Conservation (phyloP, 2,113 vertebrate genomes). For the Papio anubis region DNA sequence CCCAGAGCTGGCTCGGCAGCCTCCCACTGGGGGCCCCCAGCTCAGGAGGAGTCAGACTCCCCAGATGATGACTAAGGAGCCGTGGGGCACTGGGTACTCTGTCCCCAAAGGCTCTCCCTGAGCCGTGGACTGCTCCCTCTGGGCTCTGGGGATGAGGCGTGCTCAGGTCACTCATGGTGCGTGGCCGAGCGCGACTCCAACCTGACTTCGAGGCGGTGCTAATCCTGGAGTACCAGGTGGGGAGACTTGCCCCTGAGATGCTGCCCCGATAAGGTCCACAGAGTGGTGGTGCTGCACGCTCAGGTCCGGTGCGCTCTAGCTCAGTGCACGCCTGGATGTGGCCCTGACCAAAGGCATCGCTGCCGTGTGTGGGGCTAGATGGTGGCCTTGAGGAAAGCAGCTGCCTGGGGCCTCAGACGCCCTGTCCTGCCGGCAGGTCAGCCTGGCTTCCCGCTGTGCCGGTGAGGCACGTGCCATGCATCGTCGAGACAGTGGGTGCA, state of each 20-base stretch:
- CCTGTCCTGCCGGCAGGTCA: conserved; percentile 45
- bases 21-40: too few species aligned
- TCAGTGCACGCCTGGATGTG: fast-evolving
- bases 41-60: background rate
- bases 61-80: too few species aligned
- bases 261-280: fast-evolving
- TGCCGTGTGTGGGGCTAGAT: background rate
- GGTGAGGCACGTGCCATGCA: conserved; percentile 71
- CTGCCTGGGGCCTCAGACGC: fast-evolving
- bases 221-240: fast-evolving
- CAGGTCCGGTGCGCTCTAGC: fast-evolving
- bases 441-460: conserved; percentile 77
- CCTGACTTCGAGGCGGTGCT: background rate
- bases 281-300: fast-evolving
- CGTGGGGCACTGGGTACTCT: background rate
- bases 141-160: background rate
- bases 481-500: conserved; percentile 76
- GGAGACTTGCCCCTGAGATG: fast-evolving
- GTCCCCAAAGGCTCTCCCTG: background rate
- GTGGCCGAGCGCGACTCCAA: too few species aligned
- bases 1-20: background rate
- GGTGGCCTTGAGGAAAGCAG: fast-evolving
- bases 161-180: background rate
- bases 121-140: background rate
- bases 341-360: fast-evolving